Base-by-base conservation (phyloP, 2,888 invertebrate genomes). In the Vesta saturnalis region DNA sequence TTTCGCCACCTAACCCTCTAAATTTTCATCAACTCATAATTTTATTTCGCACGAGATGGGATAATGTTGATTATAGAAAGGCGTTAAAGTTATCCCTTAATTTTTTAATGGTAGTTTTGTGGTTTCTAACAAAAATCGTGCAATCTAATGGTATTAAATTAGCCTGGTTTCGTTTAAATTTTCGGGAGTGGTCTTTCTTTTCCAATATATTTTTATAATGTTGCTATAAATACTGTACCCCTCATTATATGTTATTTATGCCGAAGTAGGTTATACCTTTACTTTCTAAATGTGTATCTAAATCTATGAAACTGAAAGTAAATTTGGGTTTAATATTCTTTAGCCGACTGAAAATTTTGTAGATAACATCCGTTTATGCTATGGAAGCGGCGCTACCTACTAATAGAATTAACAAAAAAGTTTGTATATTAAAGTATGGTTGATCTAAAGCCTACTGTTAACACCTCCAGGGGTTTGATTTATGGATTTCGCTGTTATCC, bases 401-500 rank as follows among this genome's bases (percentile, higher is more conserved):
- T 61, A 54, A 61, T 61, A 61, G 35, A 54, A 61, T 61, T 61
- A 61, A 30, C 47, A 2, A 39, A 39, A 21, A 39, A 23, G 30
- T 54, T 58, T 59, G 46, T 59, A 14, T 59, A 21, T 16, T 18
- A 59, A 46, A 59, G 46, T 19, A 59, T 21, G 46, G 46, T 19
- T 58, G 30, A 21, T 43, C 57, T 46, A 19, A 39, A 61, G 35
- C 66, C 57, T 66, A 66, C 70, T 72, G 77, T 80, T 80, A 77
- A 76, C 80, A 80, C 78, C 77, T 80, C 69, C 68, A 64, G 69
- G 74, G 72, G 70, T 72, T 74, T 80, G 81, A 81, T 81, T 81
- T 81, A 81, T 80, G 78, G 71, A 70, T 61, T 72, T 72, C 66
- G 70, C 55, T 64, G 73, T 80, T 81, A 81, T 82, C 81, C 71